Evolutionary conservation across 2,113 vertebrate genomes (phyloP).

Genomic region (Centropus bengalensis): DNA sequence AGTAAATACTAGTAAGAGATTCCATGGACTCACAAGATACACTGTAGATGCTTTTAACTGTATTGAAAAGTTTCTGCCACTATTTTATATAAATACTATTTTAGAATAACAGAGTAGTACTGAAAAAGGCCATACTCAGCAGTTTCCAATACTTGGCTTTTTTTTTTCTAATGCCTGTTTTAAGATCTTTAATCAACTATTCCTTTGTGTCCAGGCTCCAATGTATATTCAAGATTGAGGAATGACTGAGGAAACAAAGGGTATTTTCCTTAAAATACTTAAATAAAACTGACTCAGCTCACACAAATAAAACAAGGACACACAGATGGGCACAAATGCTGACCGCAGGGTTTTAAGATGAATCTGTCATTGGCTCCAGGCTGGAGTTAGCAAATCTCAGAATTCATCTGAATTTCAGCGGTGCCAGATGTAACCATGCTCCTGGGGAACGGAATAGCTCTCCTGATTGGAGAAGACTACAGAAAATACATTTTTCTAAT

Average conservation of each 20-base stretch:
- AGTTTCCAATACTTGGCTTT: background rate
- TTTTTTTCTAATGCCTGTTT: background rate
- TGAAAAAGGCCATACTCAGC: background rate
- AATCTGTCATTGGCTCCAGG: background rate
- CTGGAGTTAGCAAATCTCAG: background rate
- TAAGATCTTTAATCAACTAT: background rate
- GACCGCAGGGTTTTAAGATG: accelerated
- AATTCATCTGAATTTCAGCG: background rate
- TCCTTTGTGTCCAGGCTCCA: background rate
- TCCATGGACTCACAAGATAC: background rate
- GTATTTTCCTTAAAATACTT: background rate
- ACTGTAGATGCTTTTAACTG: background rate
- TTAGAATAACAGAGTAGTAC: background rate
- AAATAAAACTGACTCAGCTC: background rate
- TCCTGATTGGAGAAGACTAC: background rate
- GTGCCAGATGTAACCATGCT: background rate
- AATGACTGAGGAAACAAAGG: background rate
- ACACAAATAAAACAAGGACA: background rate
- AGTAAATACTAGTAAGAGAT: background rate
- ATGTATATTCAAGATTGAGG: background rate
- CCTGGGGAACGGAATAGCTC: background rate
- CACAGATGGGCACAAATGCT: background rate
- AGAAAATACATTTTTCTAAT: background rate
- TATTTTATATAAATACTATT: background rate
- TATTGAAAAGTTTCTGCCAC: background rate